Conservation (phyloP, 2,888 invertebrate genomes). For the Tipula confusa region DNA sequence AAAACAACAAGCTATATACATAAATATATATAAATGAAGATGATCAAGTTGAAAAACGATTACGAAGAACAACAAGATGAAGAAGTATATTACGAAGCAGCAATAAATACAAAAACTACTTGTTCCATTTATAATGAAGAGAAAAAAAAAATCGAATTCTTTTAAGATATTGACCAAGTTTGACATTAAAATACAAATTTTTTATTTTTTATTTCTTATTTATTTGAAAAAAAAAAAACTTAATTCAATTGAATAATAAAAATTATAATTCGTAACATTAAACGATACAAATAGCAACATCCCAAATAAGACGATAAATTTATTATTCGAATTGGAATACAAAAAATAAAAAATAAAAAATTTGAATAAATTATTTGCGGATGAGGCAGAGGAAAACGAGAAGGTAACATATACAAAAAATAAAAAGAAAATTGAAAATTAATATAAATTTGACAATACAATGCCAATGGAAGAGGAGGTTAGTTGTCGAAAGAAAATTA, state of each 20-base stretch:
- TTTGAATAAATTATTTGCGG: neutral
- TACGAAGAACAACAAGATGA: neutral
- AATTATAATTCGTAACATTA: constrained; percentile 25
- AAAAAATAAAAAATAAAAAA: neutral
- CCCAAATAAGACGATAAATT: constrained; percentile 25
- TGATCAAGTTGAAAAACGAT: neutral
- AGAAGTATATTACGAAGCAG: neutral
- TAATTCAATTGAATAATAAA: constrained; percentile 25
- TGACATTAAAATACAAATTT: constrained; percentile 21
- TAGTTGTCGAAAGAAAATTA: neutral
- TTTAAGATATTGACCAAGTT: constrained; percentile 20
- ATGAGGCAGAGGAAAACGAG: constrained; percentile 12
- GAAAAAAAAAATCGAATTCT: constrained; percentile 21
- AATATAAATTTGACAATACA: constrained; percentile 12
- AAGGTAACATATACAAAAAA: neutral
- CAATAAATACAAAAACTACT: constrained; percentile 25
- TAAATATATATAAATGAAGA: neutral
- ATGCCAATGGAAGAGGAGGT: constrained; percentile 12
- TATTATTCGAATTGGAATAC: neutral
- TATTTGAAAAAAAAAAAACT: neutral
- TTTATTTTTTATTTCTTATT: neutral
- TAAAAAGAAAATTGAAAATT: neutral
- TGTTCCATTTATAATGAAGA: constrained; percentile 25
- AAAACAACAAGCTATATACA: neutral
- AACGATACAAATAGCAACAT: constrained; percentile 25